Conservation (phyloP, 1,140 invertebrate genomes). For the Agrypnia vestita region DNA sequence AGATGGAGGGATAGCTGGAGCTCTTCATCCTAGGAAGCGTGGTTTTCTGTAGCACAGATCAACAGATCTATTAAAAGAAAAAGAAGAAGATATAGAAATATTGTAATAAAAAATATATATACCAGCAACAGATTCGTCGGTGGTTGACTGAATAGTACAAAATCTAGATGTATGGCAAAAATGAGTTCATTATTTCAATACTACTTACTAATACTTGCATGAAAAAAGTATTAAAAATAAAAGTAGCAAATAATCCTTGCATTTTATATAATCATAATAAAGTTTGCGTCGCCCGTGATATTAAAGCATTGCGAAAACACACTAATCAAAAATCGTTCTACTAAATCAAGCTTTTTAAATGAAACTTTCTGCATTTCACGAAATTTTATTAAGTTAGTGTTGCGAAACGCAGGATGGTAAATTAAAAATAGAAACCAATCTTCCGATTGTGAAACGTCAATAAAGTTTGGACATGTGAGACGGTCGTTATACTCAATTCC, state of each 20-base stretch:
- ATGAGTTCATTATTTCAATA: too few relatives aligned
- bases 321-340: conserved; percentile 21
- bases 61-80: too few relatives aligned
- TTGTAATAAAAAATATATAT: too few relatives aligned
- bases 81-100: too few relatives aligned
- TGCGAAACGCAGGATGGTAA: conserved; percentile 19
- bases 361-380: conserved; percentile 25
- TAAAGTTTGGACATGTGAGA: conserved; percentile 46
- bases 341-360: conserved; percentile 24
- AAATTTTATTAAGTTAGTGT: conserved; percentile 17
- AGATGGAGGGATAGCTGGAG: too few relatives aligned
- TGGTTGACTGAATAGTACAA: too few relatives aligned
- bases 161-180: too few relatives aligned
- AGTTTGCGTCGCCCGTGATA: neutral
- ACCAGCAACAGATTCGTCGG: too few relatives aligned
- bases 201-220: too few relatives aligned
- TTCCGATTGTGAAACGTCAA: conserved; percentile 53
- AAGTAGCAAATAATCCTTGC: neutral
- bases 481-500: conserved; percentile 34
- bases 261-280: neutral
- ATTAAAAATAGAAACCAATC: conserved; percentile 35
- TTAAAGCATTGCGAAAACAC: conserved; percentile 12
- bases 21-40: too few relatives aligned
- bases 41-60: too few relatives aligned
- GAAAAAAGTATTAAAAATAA: too few relatives aligned